These are phyloP conservation scores for Gonioctena quinquepunctata DNA, from an alignment of 1,140 invertebrate genomes.

Conservation along the genomic window DNA sequence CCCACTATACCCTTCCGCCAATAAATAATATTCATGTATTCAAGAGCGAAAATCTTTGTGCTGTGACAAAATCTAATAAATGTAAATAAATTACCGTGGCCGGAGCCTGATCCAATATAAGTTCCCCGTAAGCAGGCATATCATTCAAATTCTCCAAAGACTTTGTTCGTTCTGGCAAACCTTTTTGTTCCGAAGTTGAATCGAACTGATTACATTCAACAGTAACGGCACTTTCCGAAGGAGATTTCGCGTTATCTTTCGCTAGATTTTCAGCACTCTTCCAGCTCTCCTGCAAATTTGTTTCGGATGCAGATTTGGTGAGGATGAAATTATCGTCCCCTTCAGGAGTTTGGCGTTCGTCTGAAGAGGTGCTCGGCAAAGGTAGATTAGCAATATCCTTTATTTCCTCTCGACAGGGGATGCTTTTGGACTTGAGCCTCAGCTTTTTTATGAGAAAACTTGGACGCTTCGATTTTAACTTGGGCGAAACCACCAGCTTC, in stretches of 20 bases:
- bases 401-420: conserved; percentile 21
- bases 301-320: conserved; percentile 44
- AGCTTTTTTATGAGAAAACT: conserved; percentile 41
- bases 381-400: conserved; percentile 22
- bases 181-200: conserved; percentile 17
- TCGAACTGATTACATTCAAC: conserved; percentile 31
- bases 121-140: conserved; percentile 60
- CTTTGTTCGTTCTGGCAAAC: conserved; percentile 38
- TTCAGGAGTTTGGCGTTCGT: conserved; percentile 39
- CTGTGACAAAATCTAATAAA: background rate
- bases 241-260: conserved; percentile 19
- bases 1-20: no score
- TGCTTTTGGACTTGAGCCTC: conserved; percentile 31
- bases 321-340: conserved; percentile 40
- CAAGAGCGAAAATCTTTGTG: background rate
- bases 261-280: conserved; percentile 39
- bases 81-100: conserved; percentile 5
- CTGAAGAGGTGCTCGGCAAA: conserved; percentile 23
- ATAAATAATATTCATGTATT: background rate
- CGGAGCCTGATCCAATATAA: conserved; percentile 53
- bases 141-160: conserved; percentile 47
- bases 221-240: conserved; percentile 28
- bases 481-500: conserved; percentile 32
- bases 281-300: conserved; percentile 46
- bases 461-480: conserved; percentile 30